Evolutionary conservation across 2,113 vertebrate species (phyloP).

Genomic region (Narcine bancroftii): DNA sequence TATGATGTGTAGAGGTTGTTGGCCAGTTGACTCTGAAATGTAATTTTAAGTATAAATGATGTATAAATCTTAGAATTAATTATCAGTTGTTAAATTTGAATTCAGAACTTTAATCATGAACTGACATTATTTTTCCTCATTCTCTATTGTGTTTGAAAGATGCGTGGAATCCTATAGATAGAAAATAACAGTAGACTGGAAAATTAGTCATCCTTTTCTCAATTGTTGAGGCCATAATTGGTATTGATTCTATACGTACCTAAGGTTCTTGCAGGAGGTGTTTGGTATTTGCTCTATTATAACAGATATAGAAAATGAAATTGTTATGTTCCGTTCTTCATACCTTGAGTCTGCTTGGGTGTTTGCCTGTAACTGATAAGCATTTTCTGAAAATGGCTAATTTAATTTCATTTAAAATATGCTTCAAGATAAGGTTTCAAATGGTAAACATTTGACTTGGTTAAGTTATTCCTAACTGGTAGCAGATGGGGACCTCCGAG

Average conservation of each 20-base stretch:
- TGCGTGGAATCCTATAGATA: neutral
- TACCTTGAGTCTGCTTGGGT: neutral
- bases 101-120: neutral
- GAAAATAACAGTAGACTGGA: neutral
- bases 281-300: neutral
- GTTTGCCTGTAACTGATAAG: neutral
- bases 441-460: neutral
- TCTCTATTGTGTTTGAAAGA: neutral
- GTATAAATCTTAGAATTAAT: neutral
- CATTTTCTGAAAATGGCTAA: neutral
- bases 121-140: neutral
- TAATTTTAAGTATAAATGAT: neutral
- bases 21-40: neutral
- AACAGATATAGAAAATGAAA: neutral
- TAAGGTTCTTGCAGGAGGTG: neutral
- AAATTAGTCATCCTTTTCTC: neutral
- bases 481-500: neutral
- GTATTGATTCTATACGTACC: neutral
- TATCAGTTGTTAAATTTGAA: neutral
- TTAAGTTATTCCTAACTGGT: neutral
- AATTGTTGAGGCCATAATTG: neutral
- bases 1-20: neutral
- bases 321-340: neutral
- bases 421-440: neutral
- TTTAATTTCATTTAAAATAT: neutral